Conservation (phyloP, 2,888 invertebrate genomes). For the Girardia tigrina region DNA sequence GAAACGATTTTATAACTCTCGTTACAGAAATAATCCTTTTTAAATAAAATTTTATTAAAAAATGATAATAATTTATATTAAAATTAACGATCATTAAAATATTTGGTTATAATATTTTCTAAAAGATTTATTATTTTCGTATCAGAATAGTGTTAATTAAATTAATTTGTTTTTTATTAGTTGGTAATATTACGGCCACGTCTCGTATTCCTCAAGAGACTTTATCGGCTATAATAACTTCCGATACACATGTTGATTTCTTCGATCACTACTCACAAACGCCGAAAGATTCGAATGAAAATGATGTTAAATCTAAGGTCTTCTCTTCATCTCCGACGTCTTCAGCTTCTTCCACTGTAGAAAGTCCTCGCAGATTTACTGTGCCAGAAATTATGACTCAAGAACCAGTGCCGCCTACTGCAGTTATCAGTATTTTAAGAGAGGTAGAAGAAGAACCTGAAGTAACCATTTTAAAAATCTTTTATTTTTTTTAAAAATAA, state of each 20-base stretch:
- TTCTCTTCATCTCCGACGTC: background rate
- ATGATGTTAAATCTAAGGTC: background rate
- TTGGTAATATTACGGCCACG: background rate
- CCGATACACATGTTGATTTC: background rate
- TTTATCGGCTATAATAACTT: background rate
- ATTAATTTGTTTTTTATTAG: background rate
- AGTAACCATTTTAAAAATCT: background rate
- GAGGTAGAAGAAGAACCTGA: background rate
- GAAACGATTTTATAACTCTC: no score
- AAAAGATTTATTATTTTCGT: no score
- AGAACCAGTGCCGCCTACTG: background rate
- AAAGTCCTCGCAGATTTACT: background rate
- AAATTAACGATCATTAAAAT: no score
- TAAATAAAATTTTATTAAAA: no score
- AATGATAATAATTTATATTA: no score
- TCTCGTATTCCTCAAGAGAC: background rate
- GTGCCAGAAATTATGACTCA: conserved; percentile 8
- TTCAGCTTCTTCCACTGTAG: background rate
- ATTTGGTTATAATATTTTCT: no score
- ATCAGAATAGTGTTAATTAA: no score
- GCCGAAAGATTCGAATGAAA: background rate
- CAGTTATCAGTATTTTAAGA: background rate
- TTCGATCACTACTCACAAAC: background rate
- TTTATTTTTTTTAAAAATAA: background rate
- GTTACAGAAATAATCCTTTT: no score